Base-by-base conservation (phyloP, 2,113 vertebrate genomes). In the Ptilonorhynchus violaceus region DNA sequence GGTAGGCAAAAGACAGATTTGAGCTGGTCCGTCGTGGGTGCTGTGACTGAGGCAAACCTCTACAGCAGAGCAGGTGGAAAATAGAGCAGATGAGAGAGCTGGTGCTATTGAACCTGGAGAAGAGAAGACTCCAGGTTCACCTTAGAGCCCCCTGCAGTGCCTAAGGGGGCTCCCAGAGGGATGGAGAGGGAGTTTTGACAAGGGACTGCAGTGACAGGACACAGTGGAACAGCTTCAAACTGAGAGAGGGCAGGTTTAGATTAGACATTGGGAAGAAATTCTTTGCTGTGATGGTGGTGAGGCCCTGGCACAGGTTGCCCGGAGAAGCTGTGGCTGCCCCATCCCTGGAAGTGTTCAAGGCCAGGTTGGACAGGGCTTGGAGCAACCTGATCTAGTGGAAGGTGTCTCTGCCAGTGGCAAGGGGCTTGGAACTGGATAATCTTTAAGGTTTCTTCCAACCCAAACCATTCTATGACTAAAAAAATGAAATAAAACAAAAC, bases 11-110 rank as follows among this genome's bases (percentile, higher is more conserved):
- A 19, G 7, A 18, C 5, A 52, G 12, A 6, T 72, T 79, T 20
- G 11, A 12, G 30, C 37, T 11, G 5, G 12, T n/a, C 10, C 22
- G 5, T 25, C 6, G 4, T 44, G 41, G 13, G 3, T n/a, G 1
- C 46, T 59, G 33, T 6, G 10, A 27, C 15, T 30, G 23, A 20
- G 6, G 4, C 20, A 72, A 75, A 83, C 7, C 4, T 47, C 4
- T 77, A 23, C 23, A 41, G 9, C n/a, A 59, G 30, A 70, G 15
- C 10, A 70, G 39, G 19, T 15, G 23, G 25, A 21, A 78, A 41
- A 58, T 7, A 39, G 10, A 67, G 24, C 7, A 39, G 11, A 46
- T 52, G 39, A 39, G 60, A 39, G 13, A 67, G 7, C 28, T 73
- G 27, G 10, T 15, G 9, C 35, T 81, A 18, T 23, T 50, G 18